Evolutionary conservation across 2,888 invertebrate species (phyloP).

Genomic region (Schrankia costaestrigalis): DNA sequence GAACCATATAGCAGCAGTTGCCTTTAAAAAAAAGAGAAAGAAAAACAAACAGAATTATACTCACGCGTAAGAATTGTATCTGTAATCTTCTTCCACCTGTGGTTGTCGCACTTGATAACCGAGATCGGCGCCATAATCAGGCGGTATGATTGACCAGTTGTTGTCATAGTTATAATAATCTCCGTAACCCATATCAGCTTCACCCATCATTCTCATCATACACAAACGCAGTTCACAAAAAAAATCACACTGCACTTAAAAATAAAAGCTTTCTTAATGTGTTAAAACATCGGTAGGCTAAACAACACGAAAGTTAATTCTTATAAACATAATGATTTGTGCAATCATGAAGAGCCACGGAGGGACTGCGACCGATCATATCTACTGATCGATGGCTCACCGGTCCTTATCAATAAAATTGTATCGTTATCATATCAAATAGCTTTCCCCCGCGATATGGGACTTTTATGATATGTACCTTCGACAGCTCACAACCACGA

Average conservation of each 20-base stretch:
- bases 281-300: too few relatives aligned
- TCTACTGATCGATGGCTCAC: constrained; percentile 75
- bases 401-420: constrained; percentile 76
- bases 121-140: constrained; percentile 83
- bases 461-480: constrained; percentile 67
- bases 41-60: constrained; percentile 39
- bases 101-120: constrained; percentile 61
- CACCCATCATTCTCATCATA: constrained; percentile 81
- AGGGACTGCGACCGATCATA: constrained; percentile 54
- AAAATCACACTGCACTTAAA: constrained; percentile 19
- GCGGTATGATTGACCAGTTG: constrained; percentile 85
- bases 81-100: constrained; percentile 84
- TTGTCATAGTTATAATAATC: constrained; percentile 83
- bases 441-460: constrained; percentile 75
- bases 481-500: constrained; percentile 46
- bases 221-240: constrained; percentile 21
- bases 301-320: constrained; percentile 34
- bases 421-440: constrained; percentile 77
- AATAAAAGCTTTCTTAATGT: constrained; percentile 8
- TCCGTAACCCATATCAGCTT: constrained; percentile 74
- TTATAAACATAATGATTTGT: constrained; percentile 35
- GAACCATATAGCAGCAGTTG: too few relatives aligned
- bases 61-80: constrained; percentile 82
- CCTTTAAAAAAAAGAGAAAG: neutral
- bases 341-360: constrained; percentile 34